Conservation (phyloP, 2,113 vertebrate species). For the Eretmochelys imbricata region DNA sequence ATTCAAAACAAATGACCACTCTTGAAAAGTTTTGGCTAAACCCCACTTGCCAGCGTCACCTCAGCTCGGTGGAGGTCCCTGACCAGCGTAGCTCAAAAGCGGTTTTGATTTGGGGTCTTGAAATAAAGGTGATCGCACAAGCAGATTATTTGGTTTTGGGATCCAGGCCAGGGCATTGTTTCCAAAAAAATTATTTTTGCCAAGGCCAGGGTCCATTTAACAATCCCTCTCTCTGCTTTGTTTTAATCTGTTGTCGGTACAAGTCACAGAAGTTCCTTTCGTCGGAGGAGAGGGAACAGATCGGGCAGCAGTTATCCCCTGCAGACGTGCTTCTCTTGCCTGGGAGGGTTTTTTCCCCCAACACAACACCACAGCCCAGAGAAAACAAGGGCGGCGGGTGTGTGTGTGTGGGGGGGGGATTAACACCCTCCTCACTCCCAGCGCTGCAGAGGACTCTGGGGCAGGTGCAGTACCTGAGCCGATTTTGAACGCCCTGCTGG, state of each 20-base stretch:
- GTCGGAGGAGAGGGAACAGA: rapidly evolving
- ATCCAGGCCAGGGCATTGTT: too few species aligned
- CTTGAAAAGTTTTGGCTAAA: too few species aligned
- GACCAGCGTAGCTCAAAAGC: background rate
- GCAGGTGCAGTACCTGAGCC: background rate
- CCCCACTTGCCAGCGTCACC: background rate
- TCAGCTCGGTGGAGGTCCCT: too few species aligned
- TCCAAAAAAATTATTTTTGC: too few species aligned
- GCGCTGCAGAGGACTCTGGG: background rate
- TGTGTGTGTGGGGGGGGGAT: too few species aligned
- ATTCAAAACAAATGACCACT: background rate
- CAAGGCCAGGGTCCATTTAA: background rate
- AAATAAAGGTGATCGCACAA: background rate
- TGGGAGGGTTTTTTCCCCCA: too few species aligned
- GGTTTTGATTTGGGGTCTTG: background rate
- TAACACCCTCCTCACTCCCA: background rate
- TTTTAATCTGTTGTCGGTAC: background rate
- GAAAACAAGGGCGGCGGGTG: background rate
- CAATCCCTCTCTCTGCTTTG: background rate
- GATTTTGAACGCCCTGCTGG: background rate
- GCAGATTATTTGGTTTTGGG: too few species aligned
- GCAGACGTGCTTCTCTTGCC: too few species aligned
- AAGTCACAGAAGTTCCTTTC: background rate
- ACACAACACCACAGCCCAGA: background rate
- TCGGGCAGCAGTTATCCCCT: too few species aligned